Base-by-base conservation (phyloP, 1,140 invertebrate genomes). In the Tetraneura akinire region DNA sequence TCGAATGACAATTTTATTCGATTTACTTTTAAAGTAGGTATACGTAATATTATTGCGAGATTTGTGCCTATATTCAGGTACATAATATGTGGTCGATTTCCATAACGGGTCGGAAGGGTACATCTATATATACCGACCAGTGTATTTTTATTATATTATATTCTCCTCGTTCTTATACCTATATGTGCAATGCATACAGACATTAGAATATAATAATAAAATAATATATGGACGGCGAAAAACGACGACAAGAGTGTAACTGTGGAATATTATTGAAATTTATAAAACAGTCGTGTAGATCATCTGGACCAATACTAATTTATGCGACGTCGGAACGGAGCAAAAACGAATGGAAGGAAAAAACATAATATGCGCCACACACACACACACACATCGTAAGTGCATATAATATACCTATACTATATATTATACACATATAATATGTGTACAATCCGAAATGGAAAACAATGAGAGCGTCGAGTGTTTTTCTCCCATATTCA, bases 101-200 rank as follows among this genome's bases (percentile, higher is more conserved):
- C 60, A 64, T 64, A 64, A 64, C 60, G 60, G 32, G 60, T 64
- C 16, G 60, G 51, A 55, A 55, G 51, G 51, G 51, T 55, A 21
- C 18, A 5, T 55, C 1, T 55, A 5, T n/a, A 14, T 18, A 18
- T 51, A 16, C 49, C 49, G 49, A 51, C 49, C 13, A 16, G 16
- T 51, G 16, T 51, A 18, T 51, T 51, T 16, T 16, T 49, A 49
- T 49, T 49, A 49, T 51, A 4, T 37, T 4, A 37, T 37, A 8
- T 37, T 37, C 32, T n/a, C 32, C 32, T 3, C 3, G 32, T 37
- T 4, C 32, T 37, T 37, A 37, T n/a, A n/a, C n/a, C n/a, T n/a
- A n/a, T n/a, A n/a, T n/a, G n/a, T n/a, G n/a, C n/a, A n/a, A n/a
- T n/a, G n/a, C 32, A 37, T 37, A 37, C 32, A 37, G 32, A 37